Conservation (phyloP, 1,140 invertebrate genomes). For the Spodoptera litura region DNA sequence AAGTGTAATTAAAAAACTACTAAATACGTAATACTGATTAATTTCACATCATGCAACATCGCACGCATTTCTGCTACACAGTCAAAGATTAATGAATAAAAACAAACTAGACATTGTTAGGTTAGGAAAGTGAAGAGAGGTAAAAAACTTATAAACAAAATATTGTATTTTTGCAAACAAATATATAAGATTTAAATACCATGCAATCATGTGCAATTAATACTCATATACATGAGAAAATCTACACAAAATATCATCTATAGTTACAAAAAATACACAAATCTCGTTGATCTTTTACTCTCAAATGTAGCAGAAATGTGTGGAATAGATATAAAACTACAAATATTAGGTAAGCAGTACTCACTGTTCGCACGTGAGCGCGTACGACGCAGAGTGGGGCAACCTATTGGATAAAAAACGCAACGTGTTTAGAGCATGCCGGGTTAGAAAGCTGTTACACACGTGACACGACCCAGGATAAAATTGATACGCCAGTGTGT, state of each 20-base stretch:
- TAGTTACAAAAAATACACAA: not conserved
- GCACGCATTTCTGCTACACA: conserved; percentile 36
- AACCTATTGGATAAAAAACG: conserved; percentile 81
- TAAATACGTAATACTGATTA: conserved; percentile 27
- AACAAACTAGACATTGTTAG: not conserved
- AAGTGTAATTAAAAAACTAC: conserved; percentile 28
- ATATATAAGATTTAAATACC: not conserved
- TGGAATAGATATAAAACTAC: conserved; percentile 44
- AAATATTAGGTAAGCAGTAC: conserved; percentile 81
- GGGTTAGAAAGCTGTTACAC: conserved; percentile 79
- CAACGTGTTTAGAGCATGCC: conserved; percentile 81
- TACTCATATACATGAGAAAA: not conserved
- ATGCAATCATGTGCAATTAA: too few species aligned
- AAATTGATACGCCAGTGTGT: conserved; percentile 26
- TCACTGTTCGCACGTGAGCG: conserved; percentile 85
- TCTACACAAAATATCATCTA: not conserved
- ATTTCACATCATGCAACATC: conserved; percentile 45
- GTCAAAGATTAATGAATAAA: not conserved
- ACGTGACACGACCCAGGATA: conserved; percentile 44
- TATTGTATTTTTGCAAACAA: too few species aligned
- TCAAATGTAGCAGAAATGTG: conserved; percentile 45
- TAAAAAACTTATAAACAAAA: too few species aligned
- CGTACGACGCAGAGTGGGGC: conserved; percentile 82
- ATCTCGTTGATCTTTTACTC: not conserved
- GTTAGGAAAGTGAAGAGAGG: too few species aligned